These are phyloP conservation scores for Camelus bactrianus DNA, from an alignment of 2,113 vertebrate genomes.

Conservation along the genomic window DNA sequence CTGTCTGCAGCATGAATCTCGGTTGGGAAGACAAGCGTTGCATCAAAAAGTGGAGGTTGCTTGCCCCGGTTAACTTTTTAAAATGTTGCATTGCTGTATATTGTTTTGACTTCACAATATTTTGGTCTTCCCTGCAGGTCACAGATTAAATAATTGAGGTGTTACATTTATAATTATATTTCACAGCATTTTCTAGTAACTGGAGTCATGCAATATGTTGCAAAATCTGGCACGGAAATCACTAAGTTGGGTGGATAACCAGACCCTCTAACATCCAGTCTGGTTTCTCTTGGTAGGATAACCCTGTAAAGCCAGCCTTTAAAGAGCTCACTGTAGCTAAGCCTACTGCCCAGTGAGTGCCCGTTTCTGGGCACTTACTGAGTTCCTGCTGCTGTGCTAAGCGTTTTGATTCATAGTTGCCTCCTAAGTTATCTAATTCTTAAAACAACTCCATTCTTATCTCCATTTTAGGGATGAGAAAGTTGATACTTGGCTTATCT, in stretches of 20 bases:
- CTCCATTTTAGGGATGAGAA: conserved; percentile 31
- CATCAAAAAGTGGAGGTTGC: neutral
- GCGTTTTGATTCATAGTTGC: neutral
- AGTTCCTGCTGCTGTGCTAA: conserved; percentile 16
- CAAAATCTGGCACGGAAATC: neutral
- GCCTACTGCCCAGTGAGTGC: conserved; percentile 7
- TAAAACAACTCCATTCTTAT: neutral
- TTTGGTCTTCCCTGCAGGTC: neutral
- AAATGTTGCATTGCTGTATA: neutral
- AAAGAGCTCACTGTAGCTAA: conserved; percentile 38
- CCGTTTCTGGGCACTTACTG: neutral
- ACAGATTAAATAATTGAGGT: neutral
- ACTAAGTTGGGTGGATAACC: neutral
- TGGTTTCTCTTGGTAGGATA: neutral
- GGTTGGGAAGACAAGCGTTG: neutral
- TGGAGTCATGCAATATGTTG: neutral
- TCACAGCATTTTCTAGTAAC: neutral
- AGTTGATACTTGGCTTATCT: neutral
- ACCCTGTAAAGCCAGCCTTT: neutral
- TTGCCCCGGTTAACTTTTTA: neutral
- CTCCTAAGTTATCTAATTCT: conserved; percentile 28
- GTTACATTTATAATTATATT: neutral
- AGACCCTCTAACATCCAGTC: neutral
- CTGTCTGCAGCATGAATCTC: neutral
- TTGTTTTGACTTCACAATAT: neutral